These are phyloP conservation scores for Triplophysa dalaica DNA, from an alignment of 2,113 vertebrate species.

Conservation along the genomic window DNA sequence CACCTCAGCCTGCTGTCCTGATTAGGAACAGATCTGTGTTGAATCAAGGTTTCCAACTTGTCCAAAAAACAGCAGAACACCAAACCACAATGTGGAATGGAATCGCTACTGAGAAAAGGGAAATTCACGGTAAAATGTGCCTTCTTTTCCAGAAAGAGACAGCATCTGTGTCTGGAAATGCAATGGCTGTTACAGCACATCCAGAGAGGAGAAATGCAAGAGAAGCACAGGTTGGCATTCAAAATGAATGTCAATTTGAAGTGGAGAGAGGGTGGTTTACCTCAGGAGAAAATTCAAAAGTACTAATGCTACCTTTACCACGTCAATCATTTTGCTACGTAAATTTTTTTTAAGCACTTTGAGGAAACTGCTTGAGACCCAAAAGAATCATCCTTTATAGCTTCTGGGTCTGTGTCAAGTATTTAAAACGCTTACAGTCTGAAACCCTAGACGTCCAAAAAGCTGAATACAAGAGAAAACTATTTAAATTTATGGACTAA, in stretches of 20 bases:
- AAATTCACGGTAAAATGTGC: conserved; percentile 60
- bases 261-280: background rate
- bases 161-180: conserved; percentile 55
- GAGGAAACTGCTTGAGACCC: background rate
- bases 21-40: conserved; percentile 57
- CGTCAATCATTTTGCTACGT: background rate
- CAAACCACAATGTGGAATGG: conserved; percentile 59
- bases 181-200: conserved; percentile 63
- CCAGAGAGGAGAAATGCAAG: conserved; percentile 63
- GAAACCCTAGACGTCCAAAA: background rate
- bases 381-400: background rate
- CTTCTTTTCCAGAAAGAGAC: conserved; percentile 62
- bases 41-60: conserved; percentile 61
- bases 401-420: background rate
- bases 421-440: background rate
- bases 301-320: background rate
- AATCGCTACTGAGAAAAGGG: conserved; percentile 61
- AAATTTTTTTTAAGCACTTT: background rate
- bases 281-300: background rate
- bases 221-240: conserved; percentile 47
- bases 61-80: conserved; percentile 55
- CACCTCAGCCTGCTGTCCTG: conserved; percentile 54
- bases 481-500: no score
- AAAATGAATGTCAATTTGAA: background rate
- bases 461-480: no score